These are phyloP conservation scores for Drosophila lacicola DNA, from an alignment of 2,888 invertebrate genomes.

Conservation along the genomic window DNA sequence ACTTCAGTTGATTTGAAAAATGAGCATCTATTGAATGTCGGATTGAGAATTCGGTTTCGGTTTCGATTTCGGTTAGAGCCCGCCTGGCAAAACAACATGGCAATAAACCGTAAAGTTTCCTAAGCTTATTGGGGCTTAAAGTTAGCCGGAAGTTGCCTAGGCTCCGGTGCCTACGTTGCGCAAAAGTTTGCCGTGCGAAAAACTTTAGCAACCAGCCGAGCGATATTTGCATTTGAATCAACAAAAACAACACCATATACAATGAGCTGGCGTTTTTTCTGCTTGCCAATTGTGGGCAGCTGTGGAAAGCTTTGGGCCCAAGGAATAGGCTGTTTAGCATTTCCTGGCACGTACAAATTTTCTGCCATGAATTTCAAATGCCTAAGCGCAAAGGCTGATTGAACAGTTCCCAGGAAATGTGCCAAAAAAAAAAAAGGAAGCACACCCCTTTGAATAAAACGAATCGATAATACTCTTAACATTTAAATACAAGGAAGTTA, in stretches of 20 bases:
- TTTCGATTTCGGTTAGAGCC: conserved; percentile 8
- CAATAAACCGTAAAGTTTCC: conserved; percentile 78
- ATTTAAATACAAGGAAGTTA: neutral
- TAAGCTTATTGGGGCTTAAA: conserved; percentile 71
- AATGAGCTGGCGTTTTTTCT: conserved; percentile 59
- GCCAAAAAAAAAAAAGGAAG: conserved; percentile 25
- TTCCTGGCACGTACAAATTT: conserved; percentile 74
- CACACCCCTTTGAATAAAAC: neutral
- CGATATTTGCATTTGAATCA: conserved; percentile 75
- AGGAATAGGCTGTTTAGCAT: conserved; percentile 64
- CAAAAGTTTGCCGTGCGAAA: conserved; percentile 75
- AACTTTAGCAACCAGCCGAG: conserved; percentile 56
- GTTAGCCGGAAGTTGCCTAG: conserved; percentile 55
- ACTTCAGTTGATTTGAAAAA: conserved; percentile 80
- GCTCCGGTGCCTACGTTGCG: conserved; percentile 59
- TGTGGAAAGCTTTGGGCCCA: conserved; percentile 32
- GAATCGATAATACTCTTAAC: conserved; percentile 24
- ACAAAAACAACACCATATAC: conserved; percentile 38
- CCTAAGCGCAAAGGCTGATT: conserved; percentile 63
- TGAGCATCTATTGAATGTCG: conserved; percentile 73
- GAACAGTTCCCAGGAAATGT: conserved; percentile 61
- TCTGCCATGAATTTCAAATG: conserved; percentile 76
- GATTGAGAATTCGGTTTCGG: conserved; percentile 47
- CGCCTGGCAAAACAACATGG: conserved; percentile 62
- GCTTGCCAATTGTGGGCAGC: conserved; percentile 48